These are phyloP conservation scores for Gallinago nigripennis DNA, from an alignment of 2,797 vertebrate genomes.

Conservation along the genomic window DNA sequence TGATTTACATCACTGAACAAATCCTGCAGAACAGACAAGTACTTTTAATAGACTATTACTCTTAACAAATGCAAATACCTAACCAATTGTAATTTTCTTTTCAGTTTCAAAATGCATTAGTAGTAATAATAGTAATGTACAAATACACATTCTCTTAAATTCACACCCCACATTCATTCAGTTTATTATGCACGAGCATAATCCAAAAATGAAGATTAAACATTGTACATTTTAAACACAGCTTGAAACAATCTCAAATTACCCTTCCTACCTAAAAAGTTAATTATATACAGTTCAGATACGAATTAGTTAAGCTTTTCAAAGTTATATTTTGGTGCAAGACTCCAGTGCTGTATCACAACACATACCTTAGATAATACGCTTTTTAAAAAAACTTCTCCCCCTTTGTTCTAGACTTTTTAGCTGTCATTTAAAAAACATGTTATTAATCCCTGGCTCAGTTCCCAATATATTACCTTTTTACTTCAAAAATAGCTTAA, in stretches of 20 bases:
- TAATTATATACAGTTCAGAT: neutral
- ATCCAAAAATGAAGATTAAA: neutral
- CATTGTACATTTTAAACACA: neutral
- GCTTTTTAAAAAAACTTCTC: neutral
- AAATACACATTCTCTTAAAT: neutral
- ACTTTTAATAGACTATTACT: neutral
- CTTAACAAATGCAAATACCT: neutral
- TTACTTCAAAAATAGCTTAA: neutral
- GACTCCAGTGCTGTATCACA: neutral
- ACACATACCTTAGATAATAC: neutral
- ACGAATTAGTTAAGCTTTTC: neutral
- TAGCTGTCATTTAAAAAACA: neutral
- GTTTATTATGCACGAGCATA: neutral
- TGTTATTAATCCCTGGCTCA: neutral
- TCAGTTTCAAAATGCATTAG: neutral
- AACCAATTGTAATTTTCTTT: neutral
- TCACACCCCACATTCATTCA: neutral
- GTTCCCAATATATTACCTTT: neutral
- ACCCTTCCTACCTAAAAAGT: neutral
- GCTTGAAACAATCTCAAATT: neutral
- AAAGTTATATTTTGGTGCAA: neutral
- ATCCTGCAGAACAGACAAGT: neutral
- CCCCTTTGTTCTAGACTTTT: neutral
- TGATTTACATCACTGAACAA: neutral
- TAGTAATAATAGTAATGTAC: neutral